These are phyloP conservation scores for Bombus superbus DNA, from an alignment of 1,140 invertebrate genomes.

Conservation along the genomic window DNA sequence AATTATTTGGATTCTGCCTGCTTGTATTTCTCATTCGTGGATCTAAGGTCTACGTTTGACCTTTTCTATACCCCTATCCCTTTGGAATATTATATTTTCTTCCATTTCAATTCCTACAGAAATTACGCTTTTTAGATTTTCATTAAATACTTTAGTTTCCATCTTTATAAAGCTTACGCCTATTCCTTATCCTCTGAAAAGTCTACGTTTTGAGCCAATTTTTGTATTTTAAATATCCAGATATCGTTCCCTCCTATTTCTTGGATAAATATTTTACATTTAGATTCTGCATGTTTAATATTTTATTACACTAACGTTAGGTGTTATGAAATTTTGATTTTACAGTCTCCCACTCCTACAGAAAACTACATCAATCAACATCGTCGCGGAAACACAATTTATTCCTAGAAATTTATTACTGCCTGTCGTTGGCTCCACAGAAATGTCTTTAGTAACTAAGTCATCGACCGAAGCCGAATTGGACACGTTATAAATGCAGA, in stretches of 20 bases:
- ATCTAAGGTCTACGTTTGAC: too few relatives aligned
- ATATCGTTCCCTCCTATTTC: too few relatives aligned
- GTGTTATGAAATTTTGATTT: not conserved
- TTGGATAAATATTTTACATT: too few relatives aligned
- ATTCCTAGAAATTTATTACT: not conserved
- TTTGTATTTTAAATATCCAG: too few relatives aligned
- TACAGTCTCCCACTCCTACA: not conserved
- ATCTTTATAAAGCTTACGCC: not conserved
- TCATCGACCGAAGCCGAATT: not conserved
- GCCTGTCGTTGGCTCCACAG: too few relatives aligned
- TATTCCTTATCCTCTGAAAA: not conserved
- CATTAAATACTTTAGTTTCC: too few relatives aligned
- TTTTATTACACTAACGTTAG: too few relatives aligned
- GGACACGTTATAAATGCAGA: not conserved
- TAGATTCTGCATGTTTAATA: too few relatives aligned
- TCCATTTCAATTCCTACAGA: not conserved
- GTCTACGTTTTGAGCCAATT: too few relatives aligned
- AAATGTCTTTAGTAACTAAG: not conserved
- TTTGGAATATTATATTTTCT: not conserved
- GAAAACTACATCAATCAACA: not conserved
- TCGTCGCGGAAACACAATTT: not conserved
- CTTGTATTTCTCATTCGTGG: not conserved
- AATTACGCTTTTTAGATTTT: not conserved
- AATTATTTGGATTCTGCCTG: not conserved
- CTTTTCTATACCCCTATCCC: too few relatives aligned